A percentile compares a stretch with the other conserved stretches of the same genome.
These are phyloP conservation scores for Meloidogyne exigua DNA, from an alignment of 1,140 invertebrate genomes.

Conservation along the genomic window DNA sequence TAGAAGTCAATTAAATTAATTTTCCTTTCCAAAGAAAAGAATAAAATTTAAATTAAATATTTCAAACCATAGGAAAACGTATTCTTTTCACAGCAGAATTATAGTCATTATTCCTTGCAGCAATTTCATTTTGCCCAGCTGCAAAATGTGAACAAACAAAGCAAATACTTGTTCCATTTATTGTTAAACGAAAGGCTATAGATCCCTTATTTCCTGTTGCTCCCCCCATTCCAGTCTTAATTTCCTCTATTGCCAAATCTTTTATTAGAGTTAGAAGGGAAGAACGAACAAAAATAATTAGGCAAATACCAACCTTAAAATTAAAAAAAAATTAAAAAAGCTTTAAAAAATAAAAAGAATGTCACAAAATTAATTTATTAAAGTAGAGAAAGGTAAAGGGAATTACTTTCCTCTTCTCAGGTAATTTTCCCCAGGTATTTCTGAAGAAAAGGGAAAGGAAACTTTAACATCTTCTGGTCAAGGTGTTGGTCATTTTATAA, in stretches of 20 bases:
- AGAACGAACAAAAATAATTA: constrained; percentile 88
- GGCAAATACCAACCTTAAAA: constrained; percentile 76
- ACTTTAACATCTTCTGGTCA: no score
- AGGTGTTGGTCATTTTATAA: no score
- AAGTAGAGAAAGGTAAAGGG: no score
- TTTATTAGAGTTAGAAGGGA: constrained; percentile 79
- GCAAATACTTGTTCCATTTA: constrained; percentile 69
- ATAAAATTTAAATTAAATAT: neutral
- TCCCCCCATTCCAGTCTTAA: constrained; percentile 95
- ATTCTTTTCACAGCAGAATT: constrained; percentile 89
- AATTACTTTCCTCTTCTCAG: no score
- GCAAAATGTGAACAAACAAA: constrained; percentile 99
- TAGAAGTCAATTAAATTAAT: no score
- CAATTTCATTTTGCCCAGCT: constrained; percentile 92
- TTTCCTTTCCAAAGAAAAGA: no score
- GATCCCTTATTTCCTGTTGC: constrained; percentile 89
- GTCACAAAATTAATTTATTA: no score
- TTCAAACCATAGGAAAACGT: constrained; percentile 80
- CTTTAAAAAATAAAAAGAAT: no score
- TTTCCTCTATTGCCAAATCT: constrained; percentile 72
- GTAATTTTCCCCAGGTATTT: no score
- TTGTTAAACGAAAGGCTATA: constrained; percentile 85
- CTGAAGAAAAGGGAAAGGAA: no score
- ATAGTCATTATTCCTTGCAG: constrained; percentile 91
- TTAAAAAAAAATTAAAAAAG: no score